Evolutionary conservation across 2,888 invertebrate genomes (phyloP), one percentile per base, ranked within the genome.

Genomic region (Caenorhabditis wallacei): DNA sequence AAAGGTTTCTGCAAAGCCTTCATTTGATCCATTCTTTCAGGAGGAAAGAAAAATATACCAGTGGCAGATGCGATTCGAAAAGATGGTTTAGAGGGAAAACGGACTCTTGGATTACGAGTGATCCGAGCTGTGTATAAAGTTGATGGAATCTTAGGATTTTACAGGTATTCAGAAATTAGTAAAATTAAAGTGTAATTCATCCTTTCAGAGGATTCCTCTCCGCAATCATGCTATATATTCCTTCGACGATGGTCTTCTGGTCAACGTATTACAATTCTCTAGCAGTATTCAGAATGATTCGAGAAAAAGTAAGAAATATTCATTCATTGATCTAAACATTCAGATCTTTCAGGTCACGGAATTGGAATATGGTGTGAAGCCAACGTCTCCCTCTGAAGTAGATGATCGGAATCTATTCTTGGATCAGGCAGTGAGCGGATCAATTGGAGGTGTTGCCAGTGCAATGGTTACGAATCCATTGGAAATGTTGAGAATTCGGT

Each of bases 171-270:
- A n/a, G n/a, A n/a, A n/a, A n/a, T n/a, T n/a, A n/a, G n/a, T n/a
- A n/a, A n/a, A n/a, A n/a, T 26, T 43, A 48, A 35, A 35, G 16
- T 54, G 26, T 40, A 18, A 20, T 8, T 22, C 57, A 84, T 85
- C 35, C 78, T 30, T 30, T 30, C 3, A 89, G 90, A 64, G 91
- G 91, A 16, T 90, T 90, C 79, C 66, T 89, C 11, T 89, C 91
- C 8, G 89, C 91, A 30, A 78, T 90, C 18, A 85, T 90, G 84
- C 80, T 91, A 18, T 91, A 90, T 84, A 88, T 90, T 68, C 91
- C 91, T 0, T 86, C 87, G 35, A 90, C 90, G 11, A 90, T 91
- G 91, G 88, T 91, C 26, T 91, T 91, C 81, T 91, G 91, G 91
- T 85, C 87, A 2, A 87, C 89, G 4, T 91, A 91, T 66, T 91